A percentile compares a stretch with the other conserved stretches of the same genome.
These are phyloP conservation scores for Empidonax alnorum DNA, from an alignment of 2,113 vertebrate genomes.

Conservation along the genomic window DNA sequence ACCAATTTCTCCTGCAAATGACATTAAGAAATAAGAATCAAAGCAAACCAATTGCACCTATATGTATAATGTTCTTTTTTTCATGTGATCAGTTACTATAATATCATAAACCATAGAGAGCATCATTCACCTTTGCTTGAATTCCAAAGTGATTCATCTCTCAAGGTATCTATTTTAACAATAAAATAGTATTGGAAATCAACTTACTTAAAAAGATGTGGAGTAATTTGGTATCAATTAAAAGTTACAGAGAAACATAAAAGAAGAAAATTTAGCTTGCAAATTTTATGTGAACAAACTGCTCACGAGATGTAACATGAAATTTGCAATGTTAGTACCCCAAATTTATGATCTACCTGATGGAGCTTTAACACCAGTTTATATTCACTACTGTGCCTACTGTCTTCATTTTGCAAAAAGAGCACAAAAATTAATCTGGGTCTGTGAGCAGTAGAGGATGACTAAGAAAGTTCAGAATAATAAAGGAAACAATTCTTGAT, in stretches of 20 bases:
- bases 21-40: not conserved
- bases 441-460: not conserved
- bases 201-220: not conserved
- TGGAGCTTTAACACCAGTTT: not conserved
- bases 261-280: not conserved
- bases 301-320: not conserved
- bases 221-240: not conserved
- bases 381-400: not conserved
- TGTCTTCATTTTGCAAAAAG: not conserved
- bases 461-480: not conserved
- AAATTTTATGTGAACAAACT: not conserved
- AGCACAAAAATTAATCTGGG: not conserved
- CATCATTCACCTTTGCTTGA: not conserved
- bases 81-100: not conserved
- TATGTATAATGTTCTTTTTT: not conserved
- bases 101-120: not conserved
- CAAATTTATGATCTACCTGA: not conserved
- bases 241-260: not conserved
- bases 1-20: not conserved
- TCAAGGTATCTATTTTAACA: not conserved
- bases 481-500: not conserved
- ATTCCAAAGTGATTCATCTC: not conserved
- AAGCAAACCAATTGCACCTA: not conserved
- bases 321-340: not conserved
- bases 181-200: not conserved